Conservation (phyloP, 2,797 vertebrate species). For the Rhodeus uyekii region DNA sequence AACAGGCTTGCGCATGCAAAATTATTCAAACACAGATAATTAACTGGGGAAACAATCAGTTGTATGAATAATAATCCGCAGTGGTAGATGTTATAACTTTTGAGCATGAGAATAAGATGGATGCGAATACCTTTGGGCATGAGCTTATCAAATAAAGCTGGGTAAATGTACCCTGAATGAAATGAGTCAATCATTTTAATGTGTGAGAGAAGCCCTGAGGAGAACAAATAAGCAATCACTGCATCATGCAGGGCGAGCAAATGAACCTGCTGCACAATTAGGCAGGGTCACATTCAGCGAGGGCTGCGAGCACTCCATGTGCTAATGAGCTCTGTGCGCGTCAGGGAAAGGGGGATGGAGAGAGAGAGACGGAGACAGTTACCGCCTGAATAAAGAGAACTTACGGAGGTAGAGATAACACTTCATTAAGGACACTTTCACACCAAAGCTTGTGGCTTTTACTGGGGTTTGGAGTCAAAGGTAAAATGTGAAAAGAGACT, state of each 20-base stretch:
- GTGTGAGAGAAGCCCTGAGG: constrained; percentile 76
- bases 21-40: constrained; percentile 76
- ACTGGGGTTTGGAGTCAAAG: neutral
- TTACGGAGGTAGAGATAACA: neutral
- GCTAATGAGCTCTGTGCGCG: constrained; percentile 74
- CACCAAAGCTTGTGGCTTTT: neutral
- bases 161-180: constrained; percentile 81
- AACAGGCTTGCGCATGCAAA: constrained; percentile 73
- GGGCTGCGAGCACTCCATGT: constrained; percentile 68
- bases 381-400: neutral
- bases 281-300: constrained; percentile 79
- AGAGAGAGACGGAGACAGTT: neutral
- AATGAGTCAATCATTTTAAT: constrained; percentile 85
- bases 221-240: constrained; percentile 84
- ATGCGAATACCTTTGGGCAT: constrained; percentile 72
- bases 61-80: constrained; percentile 76
- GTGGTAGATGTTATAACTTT: constrained; percentile 73
- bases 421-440: constrained; percentile 51
- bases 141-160: constrained; percentile 82
- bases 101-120: constrained; percentile 68
- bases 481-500: neutral
- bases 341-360: constrained; percentile 1
- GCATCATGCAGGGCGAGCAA: constrained; percentile 80
- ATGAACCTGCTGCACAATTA: constrained; percentile 83
- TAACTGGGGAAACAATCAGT: constrained; percentile 75